phyloP scores from a whole-genome alignment of 2,888 invertebrate species.

The Eurytoma adleriae region DNA sequence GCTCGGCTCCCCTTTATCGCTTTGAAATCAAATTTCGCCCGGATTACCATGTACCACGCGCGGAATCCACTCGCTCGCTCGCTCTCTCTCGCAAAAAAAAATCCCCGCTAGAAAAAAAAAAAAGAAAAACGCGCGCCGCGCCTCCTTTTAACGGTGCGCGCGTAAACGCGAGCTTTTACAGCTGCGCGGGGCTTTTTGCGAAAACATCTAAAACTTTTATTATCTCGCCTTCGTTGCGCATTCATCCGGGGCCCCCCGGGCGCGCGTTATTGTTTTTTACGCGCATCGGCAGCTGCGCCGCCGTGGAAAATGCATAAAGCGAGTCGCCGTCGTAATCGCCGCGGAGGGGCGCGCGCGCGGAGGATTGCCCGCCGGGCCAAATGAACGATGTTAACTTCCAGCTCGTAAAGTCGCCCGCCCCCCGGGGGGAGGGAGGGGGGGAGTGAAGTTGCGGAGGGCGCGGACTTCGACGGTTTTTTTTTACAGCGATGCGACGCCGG shows the following conservation, averaged over 20 bases:
- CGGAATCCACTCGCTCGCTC: constrained; percentile 1
- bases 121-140: neutral
- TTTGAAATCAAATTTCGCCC: constrained; percentile 30
- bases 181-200: constrained; percentile 21
- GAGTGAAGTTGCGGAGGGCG: no score
- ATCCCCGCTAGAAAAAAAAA: neutral
- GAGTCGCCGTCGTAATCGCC: neutral
- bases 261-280: constrained; percentile 47
- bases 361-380: constrained; percentile 6
- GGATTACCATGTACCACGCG: neutral
- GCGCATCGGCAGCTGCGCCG: neutral
- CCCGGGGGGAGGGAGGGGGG: no score
- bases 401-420: constrained; percentile 43
- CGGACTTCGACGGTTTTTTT: no score
- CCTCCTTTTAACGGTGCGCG: constrained; percentile 20
- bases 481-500: no score
- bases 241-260: constrained; percentile 30
- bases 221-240: constrained; percentile 38
- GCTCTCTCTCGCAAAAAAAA: constrained; percentile 8
- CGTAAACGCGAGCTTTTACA: constrained; percentile 40
- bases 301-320: constrained; percentile 18
- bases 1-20: neutral
- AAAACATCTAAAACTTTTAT: constrained; percentile 51
- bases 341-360: neutral
- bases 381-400: constrained; percentile 50